Evolutionary conservation across 2,113 vertebrate genomes (phyloP), one percentile per base, ranked within the genome.

Genomic region (Pomatorhinus ruficollis): DNA sequence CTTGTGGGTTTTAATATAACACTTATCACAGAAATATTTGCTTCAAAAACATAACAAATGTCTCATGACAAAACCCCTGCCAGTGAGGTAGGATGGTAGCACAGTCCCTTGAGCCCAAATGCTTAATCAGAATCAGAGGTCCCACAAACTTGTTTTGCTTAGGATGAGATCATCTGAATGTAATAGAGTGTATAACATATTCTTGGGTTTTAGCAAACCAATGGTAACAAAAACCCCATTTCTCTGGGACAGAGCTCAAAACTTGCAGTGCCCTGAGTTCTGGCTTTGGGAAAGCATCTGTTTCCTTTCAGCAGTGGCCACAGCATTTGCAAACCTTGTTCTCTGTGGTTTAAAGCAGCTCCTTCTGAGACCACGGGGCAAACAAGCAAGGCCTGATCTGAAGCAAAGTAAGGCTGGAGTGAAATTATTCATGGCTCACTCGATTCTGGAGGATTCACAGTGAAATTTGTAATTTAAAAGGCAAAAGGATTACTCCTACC

Each of bases 1-100:
- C 92, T 96, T 93, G 92, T 90, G 96, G 95, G 72, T 87, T 94
- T 92, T 93, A 93, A 91, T 78, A 20, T 56, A 94, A 92, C 90
- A 93, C 86, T 96, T 95, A 95, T 94, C 96, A 92, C 89, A 93
- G 92, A 96, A 97, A 78, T 89, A 95, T 93, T 94, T 94, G 40
- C 86, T 94, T 87, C 90, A 93, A 79, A 96, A 96, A 82, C 87
- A 89, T 87, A 91, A 94, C 77, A 91, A 95, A 94, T 69, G 77
- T 79, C 93, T 94, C 91, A 47, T 69, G 94, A 96, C 95, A 93
- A 96, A 95, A 91, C 37, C 91, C 65, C 87, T 92, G 91, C 89
- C 95, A 92, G 37, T 24, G 87, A 95, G 94, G 89, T 76, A 60
- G 84, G 83, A 69, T 95, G 87, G 94, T 27, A 91, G 91, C 74